phyloP scores from a whole-genome alignment of 1,140 invertebrate genomes.

The Cardiocondyla obscurior region DNA sequence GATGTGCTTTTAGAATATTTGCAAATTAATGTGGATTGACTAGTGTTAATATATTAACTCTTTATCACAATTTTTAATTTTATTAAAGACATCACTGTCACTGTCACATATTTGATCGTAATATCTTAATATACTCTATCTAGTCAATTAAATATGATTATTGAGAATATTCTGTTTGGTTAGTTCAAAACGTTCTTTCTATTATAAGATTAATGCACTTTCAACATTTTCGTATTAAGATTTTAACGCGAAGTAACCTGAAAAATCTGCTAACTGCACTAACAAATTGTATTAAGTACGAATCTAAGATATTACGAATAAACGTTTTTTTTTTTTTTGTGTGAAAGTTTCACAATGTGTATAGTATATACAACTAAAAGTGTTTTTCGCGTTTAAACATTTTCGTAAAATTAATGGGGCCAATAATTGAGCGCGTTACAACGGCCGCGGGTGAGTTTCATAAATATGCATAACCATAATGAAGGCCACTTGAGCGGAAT shows the following conservation, averaged over 20 bases:
- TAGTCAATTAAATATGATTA: not conserved
- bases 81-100: not conserved
- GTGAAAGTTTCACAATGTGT: too few relatives aligned
- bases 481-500: constrained; percentile 42
- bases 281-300: too few relatives aligned
- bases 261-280: not conserved
- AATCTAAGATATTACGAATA: too few relatives aligned
- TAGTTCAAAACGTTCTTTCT: not conserved
- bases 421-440: constrained; percentile 42
- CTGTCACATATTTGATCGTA: too few relatives aligned
- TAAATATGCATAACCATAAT: constrained; percentile 46
- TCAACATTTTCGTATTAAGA: not conserved
- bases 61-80: too few relatives aligned
- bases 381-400: constrained; percentile 5
- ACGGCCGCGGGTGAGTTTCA: constrained; percentile 31
- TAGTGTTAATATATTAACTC: too few relatives aligned
- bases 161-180: not conserved
- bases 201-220: not conserved
- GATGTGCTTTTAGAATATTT: not conserved
- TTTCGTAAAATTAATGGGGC: constrained; percentile 37
- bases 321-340: too few relatives aligned
- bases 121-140: too few relatives aligned
- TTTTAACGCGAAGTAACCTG: not conserved
- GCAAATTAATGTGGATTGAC: too few relatives aligned
- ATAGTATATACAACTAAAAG: constrained; percentile 25